These are phyloP conservation scores for Muscicapa striata DNA, from an alignment of 2,797 vertebrate genomes.

Conservation along the genomic window DNA sequence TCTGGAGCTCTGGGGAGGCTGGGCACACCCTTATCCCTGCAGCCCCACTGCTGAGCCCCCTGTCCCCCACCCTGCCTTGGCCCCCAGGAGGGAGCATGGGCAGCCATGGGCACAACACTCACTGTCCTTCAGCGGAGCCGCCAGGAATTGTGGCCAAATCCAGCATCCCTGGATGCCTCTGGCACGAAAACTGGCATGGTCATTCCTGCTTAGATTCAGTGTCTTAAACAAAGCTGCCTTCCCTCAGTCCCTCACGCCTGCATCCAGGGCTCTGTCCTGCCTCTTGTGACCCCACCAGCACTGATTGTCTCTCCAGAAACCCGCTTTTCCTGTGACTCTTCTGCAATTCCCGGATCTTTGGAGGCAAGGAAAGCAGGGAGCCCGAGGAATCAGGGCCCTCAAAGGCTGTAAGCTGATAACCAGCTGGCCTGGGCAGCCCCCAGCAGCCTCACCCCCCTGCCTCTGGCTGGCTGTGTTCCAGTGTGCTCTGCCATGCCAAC, in stretches of 20 bases:
- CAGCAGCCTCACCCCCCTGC: rapidly evolving
- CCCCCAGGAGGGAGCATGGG: rapidly evolving
- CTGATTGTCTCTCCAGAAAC: background rate
- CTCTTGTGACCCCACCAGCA: background rate
- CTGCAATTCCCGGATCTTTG: background rate
- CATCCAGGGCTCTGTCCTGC: background rate
- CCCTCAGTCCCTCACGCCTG: background rate
- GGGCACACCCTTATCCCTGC: rapidly evolving
- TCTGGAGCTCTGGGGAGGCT: background rate
- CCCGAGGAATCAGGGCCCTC: background rate
- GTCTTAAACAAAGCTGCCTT: rapidly evolving
- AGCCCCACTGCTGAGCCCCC: rapidly evolving
- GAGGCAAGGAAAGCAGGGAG: background rate
- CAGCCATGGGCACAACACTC: background rate
- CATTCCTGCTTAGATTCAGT: rapidly evolving
- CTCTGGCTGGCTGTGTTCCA: background rate
- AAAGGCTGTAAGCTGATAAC: background rate
- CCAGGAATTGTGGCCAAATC: background rate
- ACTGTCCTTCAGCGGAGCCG: rapidly evolving
- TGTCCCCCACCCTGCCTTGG: rapidly evolving
- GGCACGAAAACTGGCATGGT: rapidly evolving
- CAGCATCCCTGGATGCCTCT: rapidly evolving
- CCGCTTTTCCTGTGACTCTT: background rate
- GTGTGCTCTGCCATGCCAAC: rapidly evolving
- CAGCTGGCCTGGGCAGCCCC: background rate